Percentiles rank a stretch among this genome's conserved stretches.
Evolutionary conservation across 2,797 vertebrate species (phyloP).

Genomic region (Sorex maritimensis): DNA sequence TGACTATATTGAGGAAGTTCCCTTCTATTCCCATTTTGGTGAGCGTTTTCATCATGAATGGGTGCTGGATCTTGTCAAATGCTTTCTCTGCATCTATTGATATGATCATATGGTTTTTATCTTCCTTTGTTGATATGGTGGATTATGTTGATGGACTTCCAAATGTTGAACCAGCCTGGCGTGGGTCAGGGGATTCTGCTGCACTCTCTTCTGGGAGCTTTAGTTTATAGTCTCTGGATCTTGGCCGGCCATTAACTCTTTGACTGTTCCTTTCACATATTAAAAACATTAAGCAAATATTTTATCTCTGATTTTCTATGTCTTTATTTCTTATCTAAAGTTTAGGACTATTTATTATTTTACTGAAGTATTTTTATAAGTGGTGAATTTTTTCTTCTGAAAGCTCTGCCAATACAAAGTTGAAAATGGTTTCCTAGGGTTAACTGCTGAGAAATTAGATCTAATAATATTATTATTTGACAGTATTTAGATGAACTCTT

Average conservation of each 20-base stretch:
- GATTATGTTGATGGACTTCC: too few relatives aligned
- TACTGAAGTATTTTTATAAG: background rate
- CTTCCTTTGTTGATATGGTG: too few relatives aligned
- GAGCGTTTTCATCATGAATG: too few relatives aligned
- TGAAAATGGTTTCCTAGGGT: slow-evolving; percentile 32
- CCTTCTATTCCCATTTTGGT: too few relatives aligned
- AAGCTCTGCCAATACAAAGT: background rate
- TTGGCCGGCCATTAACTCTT: background rate
- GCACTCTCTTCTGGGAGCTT: too few relatives aligned
- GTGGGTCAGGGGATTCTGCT: too few relatives aligned
- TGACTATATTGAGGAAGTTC: too few relatives aligned
- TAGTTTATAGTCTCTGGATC: too few relatives aligned
- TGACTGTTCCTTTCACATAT: background rate
- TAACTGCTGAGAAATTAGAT: slow-evolving; percentile 12
- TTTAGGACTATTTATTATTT: slow-evolving; percentile 20
- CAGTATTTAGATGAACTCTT: background rate
- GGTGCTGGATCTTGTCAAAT: too few relatives aligned
- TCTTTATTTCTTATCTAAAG: background rate
- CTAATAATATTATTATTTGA: background rate
- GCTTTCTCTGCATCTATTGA: too few relatives aligned
- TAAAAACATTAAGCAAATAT: background rate
- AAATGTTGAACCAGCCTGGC: too few relatives aligned
- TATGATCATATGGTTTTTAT: too few relatives aligned
- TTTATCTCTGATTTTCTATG: background rate
- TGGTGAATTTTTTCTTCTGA: slow-evolving; percentile 16